These are phyloP conservation scores for Chouioia cunea DNA, from an alignment of 2,888 invertebrate genomes.

Conservation along the genomic window DNA sequence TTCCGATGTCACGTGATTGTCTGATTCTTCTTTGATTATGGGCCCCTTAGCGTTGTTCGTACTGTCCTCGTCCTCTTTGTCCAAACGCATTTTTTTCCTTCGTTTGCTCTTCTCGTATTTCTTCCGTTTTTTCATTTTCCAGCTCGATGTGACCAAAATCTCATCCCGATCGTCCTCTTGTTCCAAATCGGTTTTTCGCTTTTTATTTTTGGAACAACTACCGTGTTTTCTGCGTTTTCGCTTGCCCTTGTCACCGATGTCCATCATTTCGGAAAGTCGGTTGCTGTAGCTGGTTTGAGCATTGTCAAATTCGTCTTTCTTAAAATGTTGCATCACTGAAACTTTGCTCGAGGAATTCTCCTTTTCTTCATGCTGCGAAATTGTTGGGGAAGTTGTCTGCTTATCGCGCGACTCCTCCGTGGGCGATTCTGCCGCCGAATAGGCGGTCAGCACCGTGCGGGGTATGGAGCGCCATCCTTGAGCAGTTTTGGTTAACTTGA, in stretches of 20 bases:
- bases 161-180: slow-evolving; percentile 34
- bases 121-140: slow-evolving; percentile 44
- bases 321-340: slow-evolving; percentile 45
- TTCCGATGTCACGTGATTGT: too few species aligned
- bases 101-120: slow-evolving; percentile 37
- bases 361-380: slow-evolving; percentile 57
- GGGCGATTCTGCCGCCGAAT: slow-evolving; percentile 50
- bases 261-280: slow-evolving; percentile 52
- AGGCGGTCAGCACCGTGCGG: slow-evolving; percentile 74
- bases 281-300: slow-evolving; percentile 43
- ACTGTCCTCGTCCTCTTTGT: slow-evolving; percentile 15
- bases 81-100: slow-evolving; percentile 25
- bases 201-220: slow-evolving; percentile 36
- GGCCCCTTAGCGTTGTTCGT: slow-evolving; percentile 7
- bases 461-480: slow-evolving; percentile 88
- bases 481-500: slow-evolving; percentile 84
- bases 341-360: slow-evolving; percentile 48
- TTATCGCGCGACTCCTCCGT: slow-evolving; percentile 25
- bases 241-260: slow-evolving; percentile 28
- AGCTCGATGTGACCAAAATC: slow-evolving; percentile 17
- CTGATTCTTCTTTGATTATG: slow-evolving; percentile 33
- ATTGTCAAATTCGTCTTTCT: slow-evolving; percentile 42
- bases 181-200: slow-evolving; percentile 52
- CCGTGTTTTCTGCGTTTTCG: slow-evolving; percentile 34
- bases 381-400: slow-evolving; percentile 51